Evolutionary conservation across 2,797 vertebrate species (phyloP), one percentile per base, ranked within the genome.

Genomic region (Fringilla coelebs): DNA sequence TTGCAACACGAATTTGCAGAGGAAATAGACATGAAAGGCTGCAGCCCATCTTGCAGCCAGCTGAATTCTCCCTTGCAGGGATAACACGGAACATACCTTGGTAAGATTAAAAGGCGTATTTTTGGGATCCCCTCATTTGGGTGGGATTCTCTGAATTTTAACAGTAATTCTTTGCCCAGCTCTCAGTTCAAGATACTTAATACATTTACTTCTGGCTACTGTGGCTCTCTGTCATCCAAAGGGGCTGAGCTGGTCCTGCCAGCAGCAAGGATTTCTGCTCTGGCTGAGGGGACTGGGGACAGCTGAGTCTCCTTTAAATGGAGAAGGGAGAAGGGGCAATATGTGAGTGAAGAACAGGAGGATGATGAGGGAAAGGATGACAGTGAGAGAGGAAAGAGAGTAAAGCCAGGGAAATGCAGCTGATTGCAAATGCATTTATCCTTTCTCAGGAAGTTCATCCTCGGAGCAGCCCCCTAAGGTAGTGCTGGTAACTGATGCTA

Each of bases 21-120:
- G 85, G 86, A 94, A 87, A 82, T 74, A 67, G 92, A 54, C 71
- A 48, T 63, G 49, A 36, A 73, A 91, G 88, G 63, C 70, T 93
- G 82, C 70, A 83, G 65, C 65, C 92, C 95, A 90, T 94, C 89
- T 96, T 96, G 93, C 88, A 96, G 85, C 88, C 94, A 93, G 83
- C 85, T 85, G 80, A 81, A 90, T 19, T 8, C 8, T 89, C 76
- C 61, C 80, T 88, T 0, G 0, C 63, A 82, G 55, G 79, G 62
- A 57, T 79, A 78, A 91, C 81, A 54, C 2, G 6, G 85, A 87
- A 55, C 83, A 89, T 90, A 94, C 88, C 88, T 93, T 91, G 67
- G 73, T 93, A 25, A 85, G 63, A 87, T 58, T 87, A 82, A 94
- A 89, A 94, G 49, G 20, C 29, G 46, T 90, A 65, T 75, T 95